Evolutionary conservation across 2,888 invertebrate genomes (phyloP), one percentile per base, ranked within the genome.

Genomic region (Ophraella communa): DNA sequence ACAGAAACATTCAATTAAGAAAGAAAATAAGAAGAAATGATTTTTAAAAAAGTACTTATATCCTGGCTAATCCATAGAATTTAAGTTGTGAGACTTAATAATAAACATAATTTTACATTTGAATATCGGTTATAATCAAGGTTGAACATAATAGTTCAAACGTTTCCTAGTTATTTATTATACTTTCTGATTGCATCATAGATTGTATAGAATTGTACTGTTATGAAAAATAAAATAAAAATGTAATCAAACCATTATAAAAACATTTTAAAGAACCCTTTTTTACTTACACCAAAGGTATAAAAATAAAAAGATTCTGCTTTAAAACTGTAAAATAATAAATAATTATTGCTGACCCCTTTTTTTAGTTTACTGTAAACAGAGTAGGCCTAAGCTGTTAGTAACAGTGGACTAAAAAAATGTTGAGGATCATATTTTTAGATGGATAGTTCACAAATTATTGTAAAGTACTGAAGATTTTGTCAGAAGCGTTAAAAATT

Each of bases 301-400:
- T 30, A 30, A 30, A 30, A 30, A 10, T 10, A 10, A 14, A 17
- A 17, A 39, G 14, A 39, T 39, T 2, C 21, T 4, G 8, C 42
- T 33, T n/a, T 39, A 24, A 33, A 42, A 55, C 42, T 55, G 18
- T 55, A 42, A 55, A 55, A 55, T 42, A 55, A 55, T 55, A 55
- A 55, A 44, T 55, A 42, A 55, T 55, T 17, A 24, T n/a, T 23
- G 55, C 23, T 17, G 14, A 55, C 39, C 52, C 44, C n/a, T n/a
- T 55, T 55, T 39, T 42, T 23, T n/a, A n/a, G 2, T 39, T 11
- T 55, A 55, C 42, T 42, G 24, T 1, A n/a, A 33, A 17, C 55
- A 54, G 54, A 8, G 18, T 33, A 24, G 24, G 55, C 24, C 8
- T 7, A 11, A 55, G 24, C 8, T 8, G 21, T 3, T 20, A 45